Percentiles rank a stretch among this genome's conserved stretches.
Evolutionary conservation across 1,140 invertebrate genomes (phyloP).

Genomic region (Penaeus vannamei): DNA sequence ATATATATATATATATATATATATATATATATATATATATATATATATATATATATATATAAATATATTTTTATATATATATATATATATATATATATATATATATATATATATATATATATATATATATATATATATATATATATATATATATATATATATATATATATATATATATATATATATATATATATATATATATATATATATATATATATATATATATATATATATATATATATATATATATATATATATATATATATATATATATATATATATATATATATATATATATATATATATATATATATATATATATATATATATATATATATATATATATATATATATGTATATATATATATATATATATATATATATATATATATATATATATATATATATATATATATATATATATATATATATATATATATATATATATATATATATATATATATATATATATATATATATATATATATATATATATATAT

Average conservation of each 20-base stretch:
- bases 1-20: no score
- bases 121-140: no score
- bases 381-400: constrained; percentile 33
- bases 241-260: constrained; percentile 33
- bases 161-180: no score
- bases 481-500: background rate
- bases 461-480: background rate
- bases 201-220: constrained; percentile 33
- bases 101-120: no score
- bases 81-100: no score
- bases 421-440: constrained; percentile 32
- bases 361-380: constrained; percentile 29
- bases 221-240: constrained; percentile 33
- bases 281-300: constrained; percentile 33
- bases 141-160: no score
- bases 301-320: constrained; percentile 24
- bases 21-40: no score
- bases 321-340: constrained; percentile 33
- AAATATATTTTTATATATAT: no score
- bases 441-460: constrained; percentile 27
- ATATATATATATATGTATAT: constrained; percentile 21
- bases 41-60: no score
- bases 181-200: background rate
- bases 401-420: constrained; percentile 29
- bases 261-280: constrained; percentile 33